Percentiles rank a stretch among this genome's conserved stretches.
Evolutionary conservation across 2,113 vertebrate genomes (phyloP).

Genomic region (Cettia cetti): DNA sequence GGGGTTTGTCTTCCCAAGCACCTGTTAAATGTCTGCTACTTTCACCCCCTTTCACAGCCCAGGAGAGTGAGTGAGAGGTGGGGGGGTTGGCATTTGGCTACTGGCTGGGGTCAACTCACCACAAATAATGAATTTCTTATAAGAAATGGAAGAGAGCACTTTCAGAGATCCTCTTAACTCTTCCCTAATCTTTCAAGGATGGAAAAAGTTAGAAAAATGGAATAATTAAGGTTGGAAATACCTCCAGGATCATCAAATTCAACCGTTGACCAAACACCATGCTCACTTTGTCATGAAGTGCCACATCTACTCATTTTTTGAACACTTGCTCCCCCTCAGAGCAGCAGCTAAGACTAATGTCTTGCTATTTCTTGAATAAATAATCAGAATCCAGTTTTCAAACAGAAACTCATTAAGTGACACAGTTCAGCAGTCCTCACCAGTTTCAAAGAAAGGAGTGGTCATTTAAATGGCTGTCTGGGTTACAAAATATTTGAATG

Average conservation of each 20-base stretch:
- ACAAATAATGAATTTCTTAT: neutral
- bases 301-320: neutral
- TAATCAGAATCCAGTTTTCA: neutral
- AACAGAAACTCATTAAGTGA: neutral
- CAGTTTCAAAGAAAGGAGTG: neutral
- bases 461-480: neutral
- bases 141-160: neutral
- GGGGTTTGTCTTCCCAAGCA: neutral
- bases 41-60: rapidly evolving
- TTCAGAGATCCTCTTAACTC: neutral
- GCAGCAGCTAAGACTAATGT: neutral
- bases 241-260: neutral
- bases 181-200: neutral
- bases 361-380: neutral
- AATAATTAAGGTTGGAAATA: neutral
- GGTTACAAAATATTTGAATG: neutral
- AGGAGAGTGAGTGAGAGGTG: neutral
- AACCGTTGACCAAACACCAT: neutral
- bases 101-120: neutral
- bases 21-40: neutral
- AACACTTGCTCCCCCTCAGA: neutral
- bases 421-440: neutral
- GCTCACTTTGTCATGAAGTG: rapidly evolving
- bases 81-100: neutral
- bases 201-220: neutral